These are phyloP conservation scores for Sinella curviseta DNA, from an alignment of 1,140 invertebrate genomes.

Conservation along the genomic window DNA sequence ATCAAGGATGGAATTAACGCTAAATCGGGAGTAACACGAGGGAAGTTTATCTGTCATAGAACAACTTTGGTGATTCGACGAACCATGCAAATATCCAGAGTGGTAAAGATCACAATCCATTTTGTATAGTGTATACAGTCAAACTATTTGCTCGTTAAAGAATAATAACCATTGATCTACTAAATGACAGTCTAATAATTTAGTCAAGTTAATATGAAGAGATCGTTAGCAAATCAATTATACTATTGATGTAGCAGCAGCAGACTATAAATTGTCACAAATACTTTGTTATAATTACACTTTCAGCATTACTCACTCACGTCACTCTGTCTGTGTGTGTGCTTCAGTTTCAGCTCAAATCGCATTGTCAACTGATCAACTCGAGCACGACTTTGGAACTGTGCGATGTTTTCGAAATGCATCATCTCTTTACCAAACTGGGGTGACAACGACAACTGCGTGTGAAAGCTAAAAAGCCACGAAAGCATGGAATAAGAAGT, in stretches of 20 bases:
- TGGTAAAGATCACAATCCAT: slow-evolving; percentile 26
- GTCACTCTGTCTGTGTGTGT: too few relatives aligned
- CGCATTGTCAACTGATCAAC: slow-evolving; percentile 9
- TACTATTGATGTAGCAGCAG: too few relatives aligned
- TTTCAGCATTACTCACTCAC: too few relatives aligned
- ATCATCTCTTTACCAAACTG: slow-evolving; percentile 10
- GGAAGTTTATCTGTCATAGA: not conserved
- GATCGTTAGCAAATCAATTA: too few relatives aligned
- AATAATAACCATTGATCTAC: too few relatives aligned
- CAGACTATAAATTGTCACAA: too few relatives aligned
- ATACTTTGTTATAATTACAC: too few relatives aligned
- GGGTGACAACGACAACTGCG: slow-evolving; percentile 15
- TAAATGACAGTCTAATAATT: not conserved
- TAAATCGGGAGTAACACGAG: slow-evolving; percentile 32
- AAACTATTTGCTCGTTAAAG: not conserved
- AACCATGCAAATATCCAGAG: not conserved
- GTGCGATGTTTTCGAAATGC: not conserved
- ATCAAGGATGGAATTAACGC: slow-evolving; percentile 44
- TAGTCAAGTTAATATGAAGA: not conserved
- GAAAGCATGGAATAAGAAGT: not conserved
- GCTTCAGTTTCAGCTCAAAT: too few relatives aligned
- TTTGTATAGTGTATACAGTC: not conserved
- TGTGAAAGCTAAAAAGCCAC: not conserved
- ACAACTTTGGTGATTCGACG: slow-evolving; percentile 12
- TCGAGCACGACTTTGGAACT: slow-evolving; percentile 12